Conservation (phyloP, 2,797 vertebrate genomes). For the Chelonia mydas region DNA sequence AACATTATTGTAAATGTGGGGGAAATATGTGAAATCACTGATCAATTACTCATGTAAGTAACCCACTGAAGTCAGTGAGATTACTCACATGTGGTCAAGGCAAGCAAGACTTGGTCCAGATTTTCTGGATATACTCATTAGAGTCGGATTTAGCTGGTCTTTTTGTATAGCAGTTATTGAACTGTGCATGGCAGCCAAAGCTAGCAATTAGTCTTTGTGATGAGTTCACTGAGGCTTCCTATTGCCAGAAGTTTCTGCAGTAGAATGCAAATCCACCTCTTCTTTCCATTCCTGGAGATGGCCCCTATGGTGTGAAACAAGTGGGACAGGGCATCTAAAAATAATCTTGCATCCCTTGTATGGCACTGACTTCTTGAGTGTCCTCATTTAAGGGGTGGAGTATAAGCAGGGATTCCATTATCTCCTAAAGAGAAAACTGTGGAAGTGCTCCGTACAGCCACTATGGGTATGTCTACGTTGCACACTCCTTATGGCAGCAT, state of each 20-base stretch:
- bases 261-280: background rate
- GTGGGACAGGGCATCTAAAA: fast-evolving
- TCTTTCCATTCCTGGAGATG: fast-evolving
- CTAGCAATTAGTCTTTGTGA: fast-evolving
- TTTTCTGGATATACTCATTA: background rate
- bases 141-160: fast-evolving
- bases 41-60: fast-evolving
- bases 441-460: background rate
- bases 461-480: background rate
- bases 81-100: background rate
- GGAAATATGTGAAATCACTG: fast-evolving
- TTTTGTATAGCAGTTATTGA: background rate
- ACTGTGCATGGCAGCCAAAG: background rate
- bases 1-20: fast-evolving
- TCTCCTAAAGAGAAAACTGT: background rate
- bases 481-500: background rate
- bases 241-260: fast-evolving
- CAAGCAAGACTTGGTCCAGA: background rate
- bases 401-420: fast-evolving
- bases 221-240: background rate
- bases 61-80: background rate
- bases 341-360: background rate
- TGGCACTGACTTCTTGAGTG: fast-evolving
- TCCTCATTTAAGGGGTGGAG: fast-evolving
- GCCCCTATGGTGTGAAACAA: background rate